These are phyloP conservation scores for Tenthredo distinguenda DNA, from an alignment of 2,888 invertebrate species.

Conservation along the genomic window DNA sequence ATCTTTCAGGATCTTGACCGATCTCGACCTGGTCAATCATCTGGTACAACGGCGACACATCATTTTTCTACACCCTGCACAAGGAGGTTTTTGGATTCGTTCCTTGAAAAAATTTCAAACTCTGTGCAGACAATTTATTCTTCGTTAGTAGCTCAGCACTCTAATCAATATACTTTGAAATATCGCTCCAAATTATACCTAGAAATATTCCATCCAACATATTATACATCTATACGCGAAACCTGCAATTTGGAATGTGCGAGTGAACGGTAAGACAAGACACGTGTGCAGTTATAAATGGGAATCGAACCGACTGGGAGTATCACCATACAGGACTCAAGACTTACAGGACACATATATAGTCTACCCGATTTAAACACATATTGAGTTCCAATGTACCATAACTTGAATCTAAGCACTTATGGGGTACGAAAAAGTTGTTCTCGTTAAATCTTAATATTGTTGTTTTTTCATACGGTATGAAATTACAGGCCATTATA, in stretches of 20 bases:
- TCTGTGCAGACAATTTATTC: not conserved
- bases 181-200: not conserved
- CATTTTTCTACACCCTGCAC: too few relatives aligned
- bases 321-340: not conserved
- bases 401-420: too few relatives aligned
- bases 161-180: not conserved
- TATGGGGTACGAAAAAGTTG: too few relatives aligned
- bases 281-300: slow-evolving; percentile 31
- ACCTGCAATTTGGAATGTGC: slow-evolving; percentile 5
- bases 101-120: not conserved
- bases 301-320: not conserved
- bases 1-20: too few relatives aligned
- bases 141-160: not conserved
- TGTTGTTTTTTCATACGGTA: not conserved
- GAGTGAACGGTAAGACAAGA: slow-evolving; percentile 9
- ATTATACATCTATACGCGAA: not conserved
- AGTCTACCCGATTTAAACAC: not conserved
- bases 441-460: not conserved
- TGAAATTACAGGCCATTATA: not conserved
- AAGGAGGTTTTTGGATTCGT: not conserved
- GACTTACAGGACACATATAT: not conserved
- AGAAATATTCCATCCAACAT: not conserved
- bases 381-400: not conserved
- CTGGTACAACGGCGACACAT: too few relatives aligned
- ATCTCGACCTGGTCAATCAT: too few relatives aligned